phyloP scores from a whole-genome alignment of 2,797 vertebrate genomes.

The Anguilla marmorata region DNA sequence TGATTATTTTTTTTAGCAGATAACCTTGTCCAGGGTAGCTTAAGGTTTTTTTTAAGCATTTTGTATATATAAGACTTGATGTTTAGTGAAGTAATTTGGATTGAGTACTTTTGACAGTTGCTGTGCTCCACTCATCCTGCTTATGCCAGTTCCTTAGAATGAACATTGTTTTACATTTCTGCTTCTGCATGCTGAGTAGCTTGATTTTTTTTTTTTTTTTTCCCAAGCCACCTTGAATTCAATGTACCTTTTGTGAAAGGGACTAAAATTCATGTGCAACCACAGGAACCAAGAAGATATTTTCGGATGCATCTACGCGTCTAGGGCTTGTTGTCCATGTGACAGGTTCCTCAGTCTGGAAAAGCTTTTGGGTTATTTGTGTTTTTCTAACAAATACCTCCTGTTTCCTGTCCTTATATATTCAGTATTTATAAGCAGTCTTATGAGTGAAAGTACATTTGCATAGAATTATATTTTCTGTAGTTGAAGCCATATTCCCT shows the following conservation, averaged over 20 bases:
- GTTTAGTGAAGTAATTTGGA: not conserved
- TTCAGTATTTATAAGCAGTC: not conserved
- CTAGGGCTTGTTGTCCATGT: not conserved
- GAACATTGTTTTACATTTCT: not conserved
- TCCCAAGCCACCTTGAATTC: not conserved
- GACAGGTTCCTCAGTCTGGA: not conserved
- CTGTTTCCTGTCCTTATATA: not conserved
- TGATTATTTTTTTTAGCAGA: not conserved
- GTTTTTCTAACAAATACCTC: not conserved
- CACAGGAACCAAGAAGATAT: not conserved
- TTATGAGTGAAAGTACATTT: not conserved
- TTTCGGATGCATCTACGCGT: not conserved
- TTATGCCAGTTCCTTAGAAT: not conserved
- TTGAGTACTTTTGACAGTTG: not conserved
- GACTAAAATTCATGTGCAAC: not conserved
- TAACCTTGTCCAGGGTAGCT: not conserved
- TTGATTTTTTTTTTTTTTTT: not conserved
- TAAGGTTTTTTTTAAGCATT: not conserved
- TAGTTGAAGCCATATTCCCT: not conserved
- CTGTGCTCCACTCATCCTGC: not conserved
- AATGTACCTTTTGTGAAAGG: slow-evolving; percentile 3
- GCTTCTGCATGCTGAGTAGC: not conserved
- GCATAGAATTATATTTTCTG: not conserved
- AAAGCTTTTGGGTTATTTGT: not conserved
- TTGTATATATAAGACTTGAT: not conserved